phyloP scores from a whole-genome alignment of 2,113 vertebrate species.

The Phrynosoma platyrhinos region DNA sequence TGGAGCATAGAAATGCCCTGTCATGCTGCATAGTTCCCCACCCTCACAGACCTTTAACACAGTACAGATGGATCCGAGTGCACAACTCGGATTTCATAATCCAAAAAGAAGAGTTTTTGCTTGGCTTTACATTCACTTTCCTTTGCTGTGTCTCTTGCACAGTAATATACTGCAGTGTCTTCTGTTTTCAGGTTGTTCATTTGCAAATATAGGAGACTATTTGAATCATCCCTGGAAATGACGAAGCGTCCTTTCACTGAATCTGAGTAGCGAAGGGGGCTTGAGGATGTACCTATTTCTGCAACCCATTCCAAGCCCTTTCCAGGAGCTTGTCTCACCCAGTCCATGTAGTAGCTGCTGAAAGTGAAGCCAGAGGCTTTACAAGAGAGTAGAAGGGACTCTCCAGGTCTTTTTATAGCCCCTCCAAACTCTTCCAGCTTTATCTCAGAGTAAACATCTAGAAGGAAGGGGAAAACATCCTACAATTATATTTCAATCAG shows the following conservation, averaged over 20 bases:
- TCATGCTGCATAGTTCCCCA: too few relatives aligned
- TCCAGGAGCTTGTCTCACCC: not conserved
- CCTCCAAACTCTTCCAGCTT: not conserved
- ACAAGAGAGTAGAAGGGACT: not conserved
- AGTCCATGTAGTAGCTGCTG: not conserved
- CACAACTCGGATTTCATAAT: not conserved
- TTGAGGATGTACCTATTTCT: not conserved
- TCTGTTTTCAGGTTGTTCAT: not conserved
- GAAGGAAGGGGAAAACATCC: not conserved
- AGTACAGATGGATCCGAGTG: too few relatives aligned
- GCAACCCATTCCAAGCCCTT: not conserved
- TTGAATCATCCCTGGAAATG: not conserved
- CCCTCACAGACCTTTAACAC: too few relatives aligned
- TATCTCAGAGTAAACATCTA: not conserved
- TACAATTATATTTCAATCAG: not conserved
- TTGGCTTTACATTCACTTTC: not conserved
- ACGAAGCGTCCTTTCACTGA: not conserved
- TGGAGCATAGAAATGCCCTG: too few relatives aligned
- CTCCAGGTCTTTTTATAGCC: not conserved
- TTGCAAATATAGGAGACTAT: not conserved
- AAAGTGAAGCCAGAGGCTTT: not conserved
- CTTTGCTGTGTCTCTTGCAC: not conserved
- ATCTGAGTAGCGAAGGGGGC: not conserved
- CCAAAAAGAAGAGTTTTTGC: not conserved
- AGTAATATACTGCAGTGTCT: not conserved